These are phyloP conservation scores for Hyposoter didymator DNA, from an alignment of 2,888 invertebrate species.

Conservation along the genomic window DNA sequence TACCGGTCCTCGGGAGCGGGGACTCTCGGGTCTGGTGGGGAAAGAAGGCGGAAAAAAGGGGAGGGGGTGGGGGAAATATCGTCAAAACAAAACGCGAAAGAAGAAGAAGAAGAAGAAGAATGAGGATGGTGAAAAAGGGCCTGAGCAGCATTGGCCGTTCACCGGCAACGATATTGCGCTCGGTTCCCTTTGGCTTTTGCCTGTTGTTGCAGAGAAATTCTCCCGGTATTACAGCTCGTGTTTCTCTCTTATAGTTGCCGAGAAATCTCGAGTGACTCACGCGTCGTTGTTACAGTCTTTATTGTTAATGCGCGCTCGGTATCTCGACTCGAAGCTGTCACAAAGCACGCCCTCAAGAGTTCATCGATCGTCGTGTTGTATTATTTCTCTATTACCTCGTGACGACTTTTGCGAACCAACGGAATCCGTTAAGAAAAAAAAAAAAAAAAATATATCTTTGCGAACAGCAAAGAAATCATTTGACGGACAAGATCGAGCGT, in stretches of 20 bases:
- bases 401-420: slow-evolving; percentile 5
- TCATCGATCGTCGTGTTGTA: slow-evolving; percentile 38
- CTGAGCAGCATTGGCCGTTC: slow-evolving; percentile 46
- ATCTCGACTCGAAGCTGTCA: slow-evolving; percentile 47
- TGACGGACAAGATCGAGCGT: not conserved
- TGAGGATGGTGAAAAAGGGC: slow-evolving; percentile 26
- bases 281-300: slow-evolving; percentile 52
- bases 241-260: slow-evolving; percentile 20
- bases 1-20: slow-evolving; percentile 43
- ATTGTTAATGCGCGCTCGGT: slow-evolving; percentile 4
- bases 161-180: slow-evolving; percentile 53
- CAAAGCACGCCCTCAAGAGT: slow-evolving; percentile 50
- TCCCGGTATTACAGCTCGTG: slow-evolving; percentile 31
- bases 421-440: not conserved
- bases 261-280: slow-evolving; percentile 62
- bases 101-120: slow-evolving; percentile 33
- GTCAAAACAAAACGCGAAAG: slow-evolving; percentile 52
- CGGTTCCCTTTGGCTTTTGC: slow-evolving; percentile 41
- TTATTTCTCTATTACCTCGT: slow-evolving; percentile 14
- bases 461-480: not conserved
- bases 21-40: slow-evolving; percentile 6
- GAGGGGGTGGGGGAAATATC: slow-evolving; percentile 8
- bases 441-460: not conserved
- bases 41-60: not conserved
- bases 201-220: slow-evolving; percentile 29